phyloP scores from a whole-genome alignment of 2,113 vertebrate species.

The Microcebus lehilahytsara region DNA sequence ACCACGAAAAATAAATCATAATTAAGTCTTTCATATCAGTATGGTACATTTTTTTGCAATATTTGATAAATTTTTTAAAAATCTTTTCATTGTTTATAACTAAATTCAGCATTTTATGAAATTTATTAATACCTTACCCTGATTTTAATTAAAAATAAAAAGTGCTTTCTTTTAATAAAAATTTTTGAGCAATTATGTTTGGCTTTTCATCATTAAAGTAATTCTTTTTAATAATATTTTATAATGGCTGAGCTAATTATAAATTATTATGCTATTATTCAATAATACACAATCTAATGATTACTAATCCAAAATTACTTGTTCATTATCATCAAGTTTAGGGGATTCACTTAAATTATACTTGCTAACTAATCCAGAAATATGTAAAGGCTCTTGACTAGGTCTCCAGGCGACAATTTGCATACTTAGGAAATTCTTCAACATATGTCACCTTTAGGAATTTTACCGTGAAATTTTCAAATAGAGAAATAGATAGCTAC shows the following conservation, averaged over 20 bases:
- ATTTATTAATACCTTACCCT: neutral
- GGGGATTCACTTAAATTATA: neutral
- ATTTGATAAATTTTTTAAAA: neutral
- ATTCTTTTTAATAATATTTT: neutral
- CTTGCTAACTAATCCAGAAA: neutral
- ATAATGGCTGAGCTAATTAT: neutral
- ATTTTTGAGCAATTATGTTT: neutral
- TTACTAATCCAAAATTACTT: neutral
- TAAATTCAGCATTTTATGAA: neutral
- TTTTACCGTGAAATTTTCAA: neutral
- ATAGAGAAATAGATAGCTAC: neutral
- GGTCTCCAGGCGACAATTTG: neutral
- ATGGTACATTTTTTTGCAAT: neutral
- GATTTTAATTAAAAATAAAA: neutral
- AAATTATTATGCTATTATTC: neutral
- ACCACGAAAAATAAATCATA: neutral
- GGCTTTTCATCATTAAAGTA: neutral
- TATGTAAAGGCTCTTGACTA: neutral
- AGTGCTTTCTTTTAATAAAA: neutral
- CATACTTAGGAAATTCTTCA: neutral
- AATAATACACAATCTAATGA: neutral
- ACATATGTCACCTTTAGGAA: neutral
- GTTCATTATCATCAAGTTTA: no score
- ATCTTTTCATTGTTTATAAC: neutral
- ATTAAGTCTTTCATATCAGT: neutral